Base-by-base conservation (phyloP, 2,797 vertebrate species). In the Octomys mimax region DNA sequence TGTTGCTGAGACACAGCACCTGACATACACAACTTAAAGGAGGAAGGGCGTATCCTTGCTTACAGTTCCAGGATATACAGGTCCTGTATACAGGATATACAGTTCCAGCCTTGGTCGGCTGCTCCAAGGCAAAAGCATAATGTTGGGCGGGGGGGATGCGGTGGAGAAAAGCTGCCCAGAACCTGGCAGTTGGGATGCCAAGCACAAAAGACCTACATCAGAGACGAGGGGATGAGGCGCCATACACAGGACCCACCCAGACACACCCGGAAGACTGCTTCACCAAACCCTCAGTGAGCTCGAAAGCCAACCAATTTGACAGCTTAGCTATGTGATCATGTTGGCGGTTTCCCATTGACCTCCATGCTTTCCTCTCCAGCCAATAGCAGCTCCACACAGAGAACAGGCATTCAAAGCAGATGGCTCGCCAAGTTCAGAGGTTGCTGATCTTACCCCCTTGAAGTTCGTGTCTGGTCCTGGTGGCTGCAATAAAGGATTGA, bases 401-500 rank as follows among this genome's bases (percentile, higher is more conserved):
- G 46, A 16, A 78, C 5, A 77, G 24, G 42, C 12, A 46, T 46
- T 49, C 73, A 49, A 28, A 75, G 39, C 42, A 28, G 3, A 31
- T 78, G 75, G 28, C 16, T 13, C 75, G 46, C 46, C 5, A 3
- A 54, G 77, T 21, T 31, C 11, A 18, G 77, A 33, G 49, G 8
- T 2, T 79, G 16, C 31, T 10, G 4, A 28, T 54, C 77, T 54
- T 42, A 52, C 18, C 28, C 28, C 77, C 28, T n/a, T 49, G 59
- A 57, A 33, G 21, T 46, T 28, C 33, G 18, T 2, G 39, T 46
- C 71, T 57, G 36, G 57, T 39, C 9, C 1, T 28, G 2, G 0
- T 1, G 64, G 42, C 21, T 22, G 8, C 31, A 22, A 33, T n/a
- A 5, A 2, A 4, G 10, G 49, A 18, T 1, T 0, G 0, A 12